phyloP scores from a whole-genome alignment of 2,888 invertebrate species.

The Diarsia mendica region DNA sequence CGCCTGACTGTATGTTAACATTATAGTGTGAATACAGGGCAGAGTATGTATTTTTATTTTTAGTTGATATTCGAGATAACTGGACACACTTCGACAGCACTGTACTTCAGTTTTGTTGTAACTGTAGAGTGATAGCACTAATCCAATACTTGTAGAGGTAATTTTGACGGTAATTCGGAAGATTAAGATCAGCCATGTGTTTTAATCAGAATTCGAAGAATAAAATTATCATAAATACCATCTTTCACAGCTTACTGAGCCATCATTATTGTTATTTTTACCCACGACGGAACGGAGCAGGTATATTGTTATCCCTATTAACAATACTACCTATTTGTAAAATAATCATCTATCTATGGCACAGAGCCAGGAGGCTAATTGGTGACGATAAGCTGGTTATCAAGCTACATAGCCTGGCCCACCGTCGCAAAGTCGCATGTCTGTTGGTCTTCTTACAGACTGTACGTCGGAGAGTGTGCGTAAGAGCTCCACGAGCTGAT shows the following conservation, averaged over 20 bases:
- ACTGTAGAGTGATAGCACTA: neutral
- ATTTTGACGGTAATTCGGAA: neutral
- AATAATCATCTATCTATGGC: neutral
- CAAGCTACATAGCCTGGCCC: no score
- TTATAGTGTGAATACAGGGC: slow-evolving; percentile 20
- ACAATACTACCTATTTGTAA: neutral
- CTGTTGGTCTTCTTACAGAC: no score
- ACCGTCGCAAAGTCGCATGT: no score
- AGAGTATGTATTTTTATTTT: slow-evolving; percentile 33
- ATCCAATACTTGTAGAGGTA: neutral
- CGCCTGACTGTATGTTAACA: slow-evolving; percentile 36
- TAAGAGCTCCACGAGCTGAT: no score
- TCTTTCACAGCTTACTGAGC: neutral
- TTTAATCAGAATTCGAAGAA: neutral
- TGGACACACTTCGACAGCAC: neutral
- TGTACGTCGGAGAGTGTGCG: no score
- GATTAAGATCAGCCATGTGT: neutral
- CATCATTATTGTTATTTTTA: neutral
- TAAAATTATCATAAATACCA: neutral
- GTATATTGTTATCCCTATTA: neutral
- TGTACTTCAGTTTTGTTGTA: neutral
- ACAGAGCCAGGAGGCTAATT: no score
- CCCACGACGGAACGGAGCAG: no score
- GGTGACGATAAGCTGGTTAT: no score
- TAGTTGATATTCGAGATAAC: slow-evolving; percentile 28